Conservation (phyloP, 2,888 invertebrate genomes). For the Pogonocherus hispidulus region DNA sequence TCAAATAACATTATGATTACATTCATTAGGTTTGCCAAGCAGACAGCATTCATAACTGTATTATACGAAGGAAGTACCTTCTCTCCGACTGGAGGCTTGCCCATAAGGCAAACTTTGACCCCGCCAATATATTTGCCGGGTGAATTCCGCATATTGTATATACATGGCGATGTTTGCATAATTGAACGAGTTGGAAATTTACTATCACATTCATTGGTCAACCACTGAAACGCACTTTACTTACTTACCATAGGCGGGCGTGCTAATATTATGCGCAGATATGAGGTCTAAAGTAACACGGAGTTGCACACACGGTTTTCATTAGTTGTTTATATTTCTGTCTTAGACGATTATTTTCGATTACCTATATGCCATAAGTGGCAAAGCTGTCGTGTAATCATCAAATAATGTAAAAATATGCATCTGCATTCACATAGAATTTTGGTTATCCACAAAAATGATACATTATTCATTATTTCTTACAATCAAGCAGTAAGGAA, state of each 20-base stretch:
- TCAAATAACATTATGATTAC: not conserved
- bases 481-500: not conserved
- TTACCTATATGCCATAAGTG: no score
- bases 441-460: no score
- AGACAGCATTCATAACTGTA: constrained; percentile 14
- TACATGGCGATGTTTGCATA: constrained; percentile 49
- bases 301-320: no score
- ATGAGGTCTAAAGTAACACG: no score
- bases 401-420: no score
- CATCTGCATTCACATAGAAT: no score
- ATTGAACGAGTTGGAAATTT: constrained; percentile 39
- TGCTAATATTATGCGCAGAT: not conserved
- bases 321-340: no score
- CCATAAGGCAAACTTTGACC: constrained; percentile 44
- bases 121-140: constrained; percentile 46
- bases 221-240: constrained; percentile 8
- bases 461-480: not conserved
- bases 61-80: constrained; percentile 8
- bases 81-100: not conserved
- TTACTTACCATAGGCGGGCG: constrained; percentile 14
- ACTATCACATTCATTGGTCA: constrained; percentile 26
- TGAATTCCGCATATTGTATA: constrained; percentile 42
- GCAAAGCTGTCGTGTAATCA: no score
- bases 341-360: no score
- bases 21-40: not conserved